Percentiles rank a stretch among this genome's conserved stretches.
phyloP scores from a whole-genome alignment of 1,140 invertebrate genomes.

The Yoshiicerus persimilis region DNA sequence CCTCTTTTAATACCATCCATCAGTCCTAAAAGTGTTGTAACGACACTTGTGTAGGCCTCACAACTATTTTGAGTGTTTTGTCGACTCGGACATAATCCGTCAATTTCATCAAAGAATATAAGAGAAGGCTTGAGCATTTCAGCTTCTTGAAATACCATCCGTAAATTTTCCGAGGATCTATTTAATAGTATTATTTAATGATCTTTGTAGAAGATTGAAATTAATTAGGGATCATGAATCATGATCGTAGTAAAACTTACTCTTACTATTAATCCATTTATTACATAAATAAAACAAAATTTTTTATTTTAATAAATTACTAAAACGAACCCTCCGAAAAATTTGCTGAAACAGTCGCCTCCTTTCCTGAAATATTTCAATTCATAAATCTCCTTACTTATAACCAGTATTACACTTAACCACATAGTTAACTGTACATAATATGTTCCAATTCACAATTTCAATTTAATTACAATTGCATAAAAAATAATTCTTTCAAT shows the following conservation, averaged over 20 bases:
- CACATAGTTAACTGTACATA: background rate
- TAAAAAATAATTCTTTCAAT: too few species aligned
- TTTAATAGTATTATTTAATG: too few species aligned
- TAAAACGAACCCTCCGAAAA: constrained; percentile 61
- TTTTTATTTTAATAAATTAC: too few species aligned
- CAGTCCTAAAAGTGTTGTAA: constrained; percentile 52
- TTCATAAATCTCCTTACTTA: background rate
- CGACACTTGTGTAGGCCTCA: constrained; percentile 35
- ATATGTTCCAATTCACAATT: too few species aligned
- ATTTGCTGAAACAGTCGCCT: constrained; percentile 61
- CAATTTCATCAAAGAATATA: constrained; percentile 51
- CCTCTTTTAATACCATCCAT: constrained; percentile 52
- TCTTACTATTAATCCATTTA: too few species aligned
- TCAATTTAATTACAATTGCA: too few species aligned
- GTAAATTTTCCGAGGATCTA: constrained; percentile 54
- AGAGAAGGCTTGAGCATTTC: constrained; percentile 30
- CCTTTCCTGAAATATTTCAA: constrained; percentile 60
- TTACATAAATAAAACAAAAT: too few species aligned
- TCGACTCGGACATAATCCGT: constrained; percentile 43
- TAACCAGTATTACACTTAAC: too few species aligned
- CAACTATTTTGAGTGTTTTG: background rate
- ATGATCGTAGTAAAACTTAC: constrained; percentile 45
- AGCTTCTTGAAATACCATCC: constrained; percentile 61
- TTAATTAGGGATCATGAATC: too few species aligned
- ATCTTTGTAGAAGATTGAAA: too few species aligned